Evolutionary conservation across 1,140 invertebrate genomes (phyloP), one percentile per base, ranked within the genome.

Genomic region (Drosophila nebulosa): DNA sequence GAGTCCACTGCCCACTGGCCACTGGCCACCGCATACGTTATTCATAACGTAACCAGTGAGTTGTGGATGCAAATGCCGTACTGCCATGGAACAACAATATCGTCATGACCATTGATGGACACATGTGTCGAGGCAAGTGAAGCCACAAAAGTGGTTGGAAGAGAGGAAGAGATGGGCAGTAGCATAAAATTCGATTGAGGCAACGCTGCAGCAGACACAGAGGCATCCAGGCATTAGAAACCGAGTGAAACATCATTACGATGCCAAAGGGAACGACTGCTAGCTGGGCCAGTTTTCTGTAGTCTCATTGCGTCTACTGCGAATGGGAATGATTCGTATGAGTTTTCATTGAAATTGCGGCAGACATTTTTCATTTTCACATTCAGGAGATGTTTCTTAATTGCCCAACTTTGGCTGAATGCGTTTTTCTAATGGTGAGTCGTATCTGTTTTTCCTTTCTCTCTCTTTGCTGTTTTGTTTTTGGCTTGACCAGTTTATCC

Each of bases 41-140:
- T 79, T 72, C 78, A 88, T 79, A 74, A 63, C 63, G 63, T 74
- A 77, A 73, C 67, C 50, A 69, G 72, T 52, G 35, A 63, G 55
- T 66, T 71, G 74, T 58, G 63, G 62, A 81, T 81, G 67, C 74
- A 75, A 86, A 78, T 86, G 51, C 57, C 62, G 57, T 81, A 46
- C 60, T 59, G 57, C 24, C 77, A 46, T 10, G 21, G 42, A 24
- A 50, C 64, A 74, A 62, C 71, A 63, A 67, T 64, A 69, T 57
- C 61, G 64, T 69, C 68, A 69, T 64, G 65, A 12, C 70, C 39
- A 46, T 18, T 62, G 58, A 52, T 42, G 39, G 73, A 73, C 70
- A 74, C 65, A 64, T 32, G 16, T 14, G 22, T 42, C 26, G 58
- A 16, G 16, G 22, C 63, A 52, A 69, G 64, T 27, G 24, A 53